Conservation (phyloP, 2,888 invertebrate genomes). For the Dolichopus griseipennis region DNA sequence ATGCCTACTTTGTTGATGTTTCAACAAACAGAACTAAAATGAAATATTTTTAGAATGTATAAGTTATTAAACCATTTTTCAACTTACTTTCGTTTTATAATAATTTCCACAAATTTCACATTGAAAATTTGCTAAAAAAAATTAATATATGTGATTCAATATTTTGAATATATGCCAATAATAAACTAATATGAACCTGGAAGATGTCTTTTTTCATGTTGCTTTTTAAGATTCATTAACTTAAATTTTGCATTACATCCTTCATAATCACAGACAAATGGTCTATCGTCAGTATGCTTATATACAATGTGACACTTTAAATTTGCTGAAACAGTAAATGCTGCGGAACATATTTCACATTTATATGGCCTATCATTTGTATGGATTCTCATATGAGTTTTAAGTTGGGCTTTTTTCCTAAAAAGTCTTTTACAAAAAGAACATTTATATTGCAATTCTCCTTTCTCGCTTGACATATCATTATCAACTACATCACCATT, state of each 20-base stretch:
- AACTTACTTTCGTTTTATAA: background rate
- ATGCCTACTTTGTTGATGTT: constrained; percentile 2
- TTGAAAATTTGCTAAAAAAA: background rate
- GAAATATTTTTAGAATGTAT: background rate
- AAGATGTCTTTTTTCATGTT: background rate
- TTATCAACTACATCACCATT: background rate
- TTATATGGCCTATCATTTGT: background rate
- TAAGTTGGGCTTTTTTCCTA: background rate
- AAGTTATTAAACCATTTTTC: background rate
- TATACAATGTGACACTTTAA: background rate
- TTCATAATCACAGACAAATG: background rate
- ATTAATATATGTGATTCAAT: background rate
- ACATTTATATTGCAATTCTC: background rate
- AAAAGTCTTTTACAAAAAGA: background rate
- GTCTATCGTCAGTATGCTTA: background rate
- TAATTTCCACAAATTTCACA: background rate
- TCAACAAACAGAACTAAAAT: background rate
- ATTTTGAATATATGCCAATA: no score
- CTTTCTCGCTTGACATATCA: background rate
- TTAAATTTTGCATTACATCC: background rate
- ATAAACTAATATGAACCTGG: background rate
- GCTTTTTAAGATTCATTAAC: background rate
- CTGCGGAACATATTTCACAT: constrained; percentile 1
- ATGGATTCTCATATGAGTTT: background rate
- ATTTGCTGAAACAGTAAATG: background rate